Evolutionary conservation across 2,888 invertebrate species (phyloP).

Genomic region (Thymelicus sylvestris): DNA sequence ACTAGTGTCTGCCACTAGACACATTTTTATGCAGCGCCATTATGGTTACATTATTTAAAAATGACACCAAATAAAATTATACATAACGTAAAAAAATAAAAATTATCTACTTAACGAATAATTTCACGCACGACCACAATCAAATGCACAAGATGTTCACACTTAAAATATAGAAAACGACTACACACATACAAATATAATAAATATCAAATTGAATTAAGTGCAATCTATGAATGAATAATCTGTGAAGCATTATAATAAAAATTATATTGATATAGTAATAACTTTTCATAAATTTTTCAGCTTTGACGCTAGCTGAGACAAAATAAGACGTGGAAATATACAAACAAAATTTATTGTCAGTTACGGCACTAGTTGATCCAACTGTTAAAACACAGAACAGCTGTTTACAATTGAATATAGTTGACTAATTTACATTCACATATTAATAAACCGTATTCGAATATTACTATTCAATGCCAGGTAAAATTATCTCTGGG

Average conservation of each 20-base stretch:
- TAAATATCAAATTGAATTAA: slow-evolving; percentile 9
- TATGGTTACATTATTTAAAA: slow-evolving; percentile 2
- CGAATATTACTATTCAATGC: no score
- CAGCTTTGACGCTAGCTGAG: neutral
- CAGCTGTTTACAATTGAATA: neutral
- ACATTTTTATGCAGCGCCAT: neutral
- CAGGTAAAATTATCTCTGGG: no score
- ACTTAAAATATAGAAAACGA: slow-evolving; percentile 10
- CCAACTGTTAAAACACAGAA: slow-evolving; percentile 9
- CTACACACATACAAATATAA: slow-evolving; percentile 14
- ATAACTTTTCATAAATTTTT: neutral
- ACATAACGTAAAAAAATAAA: slow-evolving; percentile 24
- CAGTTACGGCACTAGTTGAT: slow-evolving; percentile 3
- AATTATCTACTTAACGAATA: slow-evolving; percentile 30
- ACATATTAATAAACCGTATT: no score
- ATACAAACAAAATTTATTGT: slow-evolving; percentile 26
- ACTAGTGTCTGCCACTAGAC: no score
- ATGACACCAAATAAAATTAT: slow-evolving; percentile 26
- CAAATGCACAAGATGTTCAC: slow-evolving; percentile 2
- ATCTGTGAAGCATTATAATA: slow-evolving; percentile 10
- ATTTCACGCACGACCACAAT: slow-evolving; percentile 20
- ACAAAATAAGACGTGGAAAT: slow-evolving; percentile 8
- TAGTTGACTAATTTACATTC: neutral
- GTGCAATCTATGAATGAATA: slow-evolving; percentile 20
- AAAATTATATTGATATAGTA: no score